Evolutionary conservation across 2,888 invertebrate species (phyloP).

Genomic region (Erebia ligea): DNA sequence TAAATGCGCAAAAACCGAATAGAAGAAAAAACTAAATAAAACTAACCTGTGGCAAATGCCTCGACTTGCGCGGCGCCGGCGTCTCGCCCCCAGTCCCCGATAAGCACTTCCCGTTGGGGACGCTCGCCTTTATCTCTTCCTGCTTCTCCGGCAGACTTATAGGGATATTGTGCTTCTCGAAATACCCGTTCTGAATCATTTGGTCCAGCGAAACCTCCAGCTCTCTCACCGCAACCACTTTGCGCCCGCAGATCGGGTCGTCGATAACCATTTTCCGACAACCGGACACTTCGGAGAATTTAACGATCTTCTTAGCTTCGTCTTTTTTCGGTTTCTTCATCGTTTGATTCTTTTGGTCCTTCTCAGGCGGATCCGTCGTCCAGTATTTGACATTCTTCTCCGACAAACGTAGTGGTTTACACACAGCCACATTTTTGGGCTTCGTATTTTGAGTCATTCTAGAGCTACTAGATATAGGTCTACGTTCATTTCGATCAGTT

Average conservation of each 20-base stretch:
- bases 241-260: conserved; percentile 70
- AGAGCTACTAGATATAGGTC: conserved; percentile 43
- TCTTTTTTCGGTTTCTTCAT: conserved; percentile 59
- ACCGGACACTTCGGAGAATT: conserved; percentile 79
- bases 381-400: conserved; percentile 73
- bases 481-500: conserved; percentile 34
- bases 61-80: conserved; percentile 58
- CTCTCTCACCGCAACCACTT: conserved; percentile 76
- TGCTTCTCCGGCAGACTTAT: conserved; percentile 61
- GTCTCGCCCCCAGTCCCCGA: conserved; percentile 56
- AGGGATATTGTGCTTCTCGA: conserved; percentile 77
- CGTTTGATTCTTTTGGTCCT: conserved; percentile 47
- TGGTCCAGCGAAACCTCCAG: conserved; percentile 78
- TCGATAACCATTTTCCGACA: conserved; percentile 78
- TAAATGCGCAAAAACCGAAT: no score
- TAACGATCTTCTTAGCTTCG: conserved; percentile 76
- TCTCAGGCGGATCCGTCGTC: conserved; percentile 68
- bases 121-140: conserved; percentile 56
- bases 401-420: conserved; percentile 69
- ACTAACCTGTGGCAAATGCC: conserved; percentile 73
- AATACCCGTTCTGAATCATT: conserved; percentile 79
- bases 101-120: conserved; percentile 73
- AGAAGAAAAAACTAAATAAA: conserved; percentile 4
- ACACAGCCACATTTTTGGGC: conserved; percentile 72
- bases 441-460: conserved; percentile 39